Conservation (phyloP, 2,888 invertebrate species). For the Yponomeuta plumbellus region DNA sequence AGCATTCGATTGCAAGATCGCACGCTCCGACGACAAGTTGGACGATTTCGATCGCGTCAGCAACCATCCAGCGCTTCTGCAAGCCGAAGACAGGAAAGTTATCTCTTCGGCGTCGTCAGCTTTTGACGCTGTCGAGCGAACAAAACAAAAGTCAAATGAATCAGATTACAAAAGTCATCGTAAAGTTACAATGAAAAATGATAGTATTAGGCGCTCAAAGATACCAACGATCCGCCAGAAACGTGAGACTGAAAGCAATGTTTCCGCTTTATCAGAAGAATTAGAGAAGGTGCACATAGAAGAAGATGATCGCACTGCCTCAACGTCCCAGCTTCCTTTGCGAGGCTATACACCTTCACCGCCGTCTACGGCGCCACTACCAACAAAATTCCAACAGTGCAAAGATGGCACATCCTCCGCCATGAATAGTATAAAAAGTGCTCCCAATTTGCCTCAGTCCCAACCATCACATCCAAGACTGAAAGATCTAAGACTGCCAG, state of each 20-base stretch:
- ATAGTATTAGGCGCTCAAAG: constrained; percentile 75
- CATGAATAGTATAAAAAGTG: constrained; percentile 88
- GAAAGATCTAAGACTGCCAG: constrained; percentile 84
- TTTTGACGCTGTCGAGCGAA: constrained; percentile 66
- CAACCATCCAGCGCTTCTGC: constrained; percentile 85
- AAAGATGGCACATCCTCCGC: constrained; percentile 77
- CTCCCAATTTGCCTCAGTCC: constrained; percentile 84
- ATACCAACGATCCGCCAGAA: constrained; percentile 77
- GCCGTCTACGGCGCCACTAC: constrained; percentile 89
- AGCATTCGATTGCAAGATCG: constrained; percentile 91
- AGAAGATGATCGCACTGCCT: constrained; percentile 71
- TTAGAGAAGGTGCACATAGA: constrained; percentile 80
- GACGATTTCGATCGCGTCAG: constrained; percentile 88
- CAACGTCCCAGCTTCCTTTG: constrained; percentile 78
- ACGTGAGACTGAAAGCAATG: constrained; percentile 60
- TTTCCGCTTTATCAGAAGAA: constrained; percentile 67
- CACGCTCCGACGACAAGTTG: constrained; percentile 86
- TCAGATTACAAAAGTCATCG: constrained; percentile 75
- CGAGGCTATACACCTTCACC: constrained; percentile 88
- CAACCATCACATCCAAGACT: constrained; percentile 82
- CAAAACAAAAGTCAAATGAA: constrained; percentile 37
- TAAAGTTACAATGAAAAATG: constrained; percentile 74
- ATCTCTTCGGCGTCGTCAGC: constrained; percentile 71
- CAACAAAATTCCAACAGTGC: constrained; percentile 84
- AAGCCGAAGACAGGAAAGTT: constrained; percentile 68